Evolutionary conservation across 2,888 invertebrate genomes (phyloP), one percentile per base, ranked within the genome.

Genomic region (Limnephilus lunatus): DNA sequence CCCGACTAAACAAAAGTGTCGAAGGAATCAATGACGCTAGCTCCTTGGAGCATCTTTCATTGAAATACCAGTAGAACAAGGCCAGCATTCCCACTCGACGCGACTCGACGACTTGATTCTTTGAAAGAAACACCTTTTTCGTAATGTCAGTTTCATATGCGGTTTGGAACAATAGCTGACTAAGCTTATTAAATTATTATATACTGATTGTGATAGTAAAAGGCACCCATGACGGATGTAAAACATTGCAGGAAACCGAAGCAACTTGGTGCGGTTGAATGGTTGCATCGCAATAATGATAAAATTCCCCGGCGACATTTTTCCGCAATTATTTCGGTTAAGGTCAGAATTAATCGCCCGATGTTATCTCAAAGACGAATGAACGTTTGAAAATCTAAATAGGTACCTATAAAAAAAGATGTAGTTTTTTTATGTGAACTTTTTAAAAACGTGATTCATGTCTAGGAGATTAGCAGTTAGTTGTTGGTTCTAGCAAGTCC

Each of bases 311-410:
- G 9, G 5, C 9, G 68, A 68, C 25, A 68, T n/a, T 68, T 68
- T 68, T 68, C 68, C 25, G 68, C 68, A 68, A 68, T 68, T n/a
- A 68, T 68, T 68, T 68, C 68, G 68, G 25, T 68, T 68, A 68
- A 68, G 68, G 68, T 68, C 68, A 25, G 68, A 68, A 68, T 68
- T 68, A 68, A 68, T 68, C 68, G 68, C 25, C 68, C 68, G 68
- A 68, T 68, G 68, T 68, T 68, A 68, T 68, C 68, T 68, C 68
- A 68, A 68, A 68, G 68, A 68, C 68, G n/a, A 68, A 68, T 68
- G 68, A 68, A 68, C 19, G 68, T n/a, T 25, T 68, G 25, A n/a
- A 68, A 68, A 48, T 11, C 68, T 25, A 9, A 68, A 68, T 7
- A 35, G 4, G 4, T 35, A 35, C 0, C 4, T 35, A 68, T 19